phyloP scores from a whole-genome alignment of 2,113 vertebrate genomes.

The Gallinago media region DNA sequence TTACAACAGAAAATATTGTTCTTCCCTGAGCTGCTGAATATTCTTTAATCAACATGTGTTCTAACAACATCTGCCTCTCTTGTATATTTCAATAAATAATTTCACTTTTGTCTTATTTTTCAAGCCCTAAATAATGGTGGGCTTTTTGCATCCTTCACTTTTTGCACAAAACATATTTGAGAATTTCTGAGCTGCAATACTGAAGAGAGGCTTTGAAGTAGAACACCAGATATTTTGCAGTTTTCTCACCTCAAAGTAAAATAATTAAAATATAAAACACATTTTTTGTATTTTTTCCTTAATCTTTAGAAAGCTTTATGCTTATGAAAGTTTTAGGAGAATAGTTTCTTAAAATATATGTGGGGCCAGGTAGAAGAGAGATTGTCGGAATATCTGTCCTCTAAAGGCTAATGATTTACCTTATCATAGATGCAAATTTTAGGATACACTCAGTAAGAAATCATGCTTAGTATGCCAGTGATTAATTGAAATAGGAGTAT shows the following conservation, averaged over 20 bases:
- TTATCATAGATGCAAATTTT: not conserved
- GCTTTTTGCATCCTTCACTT: accelerated
- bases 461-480: not conserved
- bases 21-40: not conserved
- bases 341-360: not conserved
- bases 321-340: not conserved
- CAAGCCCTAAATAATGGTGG: not conserved
- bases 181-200: not conserved
- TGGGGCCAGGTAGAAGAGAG: not conserved
- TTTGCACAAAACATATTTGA: not conserved
- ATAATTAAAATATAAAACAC: not conserved
- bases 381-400: not conserved
- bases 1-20: not conserved
- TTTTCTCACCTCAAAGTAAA: not conserved
- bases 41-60: not conserved
- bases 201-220: not conserved
- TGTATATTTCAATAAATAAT: not conserved
- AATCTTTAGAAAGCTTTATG: not conserved
- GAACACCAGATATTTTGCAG: not conserved
- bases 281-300: not conserved
- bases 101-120: not conserved
- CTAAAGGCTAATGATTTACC: not conserved
- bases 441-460: not conserved
- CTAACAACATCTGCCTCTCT: accelerated
- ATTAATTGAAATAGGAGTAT: not conserved